Base-by-base conservation (phyloP, 1,140 invertebrate genomes). In the Sminthurinus signatus region DNA sequence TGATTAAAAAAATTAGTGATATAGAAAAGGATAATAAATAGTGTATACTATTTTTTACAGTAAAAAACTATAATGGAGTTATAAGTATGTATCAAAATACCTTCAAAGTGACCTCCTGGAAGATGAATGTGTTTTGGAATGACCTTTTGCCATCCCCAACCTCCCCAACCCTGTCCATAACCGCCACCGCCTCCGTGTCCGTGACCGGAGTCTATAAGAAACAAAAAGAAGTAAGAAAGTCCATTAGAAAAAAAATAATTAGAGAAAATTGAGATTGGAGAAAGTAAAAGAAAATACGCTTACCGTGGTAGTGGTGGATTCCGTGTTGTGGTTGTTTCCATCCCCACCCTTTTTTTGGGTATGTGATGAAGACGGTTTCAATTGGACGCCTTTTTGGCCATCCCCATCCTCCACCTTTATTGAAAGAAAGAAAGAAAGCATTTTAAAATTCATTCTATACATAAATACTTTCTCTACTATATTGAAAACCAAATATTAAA, bases 321-420 rank as follows among this genome's bases (percentile, higher is more conserved):
- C 52, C 48, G 23, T 62, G 52, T 10, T 23, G 19, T 12, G 44
- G 36, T 2, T 43, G 48, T 43, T 17, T 46, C 57, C 63, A 60
- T 4, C 63, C 63, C 63, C 63, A 65, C 44, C 63, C 63, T n/a
- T 65, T 65, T 14, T 51, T 39, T 4, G 63, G 63, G 43, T 60
- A 60, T n/a, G 62, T 64, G 52, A 64, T 64, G 55, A 48, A 51
- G 15, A 64, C 54, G 21, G 57, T 60, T 36, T 65, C 57, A 29
- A 61, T 39, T 54, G 48, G 31, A 39, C n/a, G 29, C 28, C 50
- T 62, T 50, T 36, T 42, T 42, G 48, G 32, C 63, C 63, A 65
- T 12, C 62, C 62, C n/a, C 62, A 31, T 3, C 61, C 51, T 42
- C 50, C 36, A n/a, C n/a, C n/a, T 10, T n/a, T n/a, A n/a, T n/a